These are phyloP conservation scores for Ferrisia virgata DNA, from an alignment of 2,888 invertebrate genomes.

Conservation along the genomic window DNA sequence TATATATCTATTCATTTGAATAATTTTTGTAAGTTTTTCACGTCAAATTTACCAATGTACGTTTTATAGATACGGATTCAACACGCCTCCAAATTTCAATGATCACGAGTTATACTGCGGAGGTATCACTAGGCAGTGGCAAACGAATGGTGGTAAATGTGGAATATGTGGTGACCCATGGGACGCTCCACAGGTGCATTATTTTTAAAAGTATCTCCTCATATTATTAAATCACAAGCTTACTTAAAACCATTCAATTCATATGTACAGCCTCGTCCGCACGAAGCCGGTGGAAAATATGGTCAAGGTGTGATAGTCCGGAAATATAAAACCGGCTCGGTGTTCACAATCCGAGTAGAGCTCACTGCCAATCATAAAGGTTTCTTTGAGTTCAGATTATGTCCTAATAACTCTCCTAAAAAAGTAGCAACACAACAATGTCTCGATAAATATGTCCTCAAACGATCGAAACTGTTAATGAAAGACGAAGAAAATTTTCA, in stretches of 20 bases:
- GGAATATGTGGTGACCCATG: constrained; percentile 84
- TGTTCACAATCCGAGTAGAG: constrained; percentile 72
- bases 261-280: constrained; percentile 64
- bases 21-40: background rate
- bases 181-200: constrained; percentile 58
- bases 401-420: constrained; percentile 63
- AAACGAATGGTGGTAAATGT: constrained; percentile 76
- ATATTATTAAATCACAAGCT: no score
- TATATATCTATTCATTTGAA: no score
- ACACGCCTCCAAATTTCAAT: constrained; percentile 83
- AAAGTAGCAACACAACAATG: constrained; percentile 67
- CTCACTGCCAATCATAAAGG: constrained; percentile 86
- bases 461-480: constrained; percentile 56
- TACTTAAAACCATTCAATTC: background rate
- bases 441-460: constrained; percentile 68
- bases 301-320: constrained; percentile 78
- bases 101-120: constrained; percentile 86
- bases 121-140: constrained; percentile 80
- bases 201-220: background rate
- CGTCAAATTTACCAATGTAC: background rate
- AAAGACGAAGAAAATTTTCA: constrained; percentile 49
- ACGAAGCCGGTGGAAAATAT: constrained; percentile 80
- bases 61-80: constrained; percentile 66
- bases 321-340: constrained; percentile 67
- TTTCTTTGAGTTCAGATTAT: constrained; percentile 79